These are phyloP conservation scores for Bacillus rossius DNA, from an alignment of 1,140 invertebrate genomes.

Conservation along the genomic window DNA sequence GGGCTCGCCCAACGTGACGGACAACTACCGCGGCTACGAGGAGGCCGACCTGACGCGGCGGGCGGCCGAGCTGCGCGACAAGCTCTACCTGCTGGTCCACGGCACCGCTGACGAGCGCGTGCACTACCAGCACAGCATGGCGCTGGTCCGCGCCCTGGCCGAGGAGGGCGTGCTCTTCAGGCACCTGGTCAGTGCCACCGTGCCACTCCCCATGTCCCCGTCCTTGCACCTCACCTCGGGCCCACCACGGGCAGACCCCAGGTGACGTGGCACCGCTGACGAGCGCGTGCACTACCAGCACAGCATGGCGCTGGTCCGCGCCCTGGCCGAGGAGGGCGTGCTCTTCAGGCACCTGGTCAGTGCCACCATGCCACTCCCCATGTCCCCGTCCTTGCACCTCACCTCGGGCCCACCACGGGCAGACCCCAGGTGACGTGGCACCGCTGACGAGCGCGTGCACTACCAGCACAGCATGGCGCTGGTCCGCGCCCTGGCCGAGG, in stretches of 20 bases:
- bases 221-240: too few relatives aligned
- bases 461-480: slow-evolving; percentile 77
- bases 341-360: too few relatives aligned
- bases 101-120: slow-evolving; percentile 74
- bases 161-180: slow-evolving; percentile 67
- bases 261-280: slow-evolving; percentile 76
- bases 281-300: slow-evolving; percentile 77
- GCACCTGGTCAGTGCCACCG: slow-evolving; percentile 56
- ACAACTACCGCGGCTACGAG: slow-evolving; percentile 63
- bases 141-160: slow-evolving; percentile 67
- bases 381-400: too few relatives aligned
- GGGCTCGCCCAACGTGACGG: slow-evolving; percentile 54
- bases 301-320: slow-evolving; percentile 70
- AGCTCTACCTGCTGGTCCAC: slow-evolving; percentile 60
- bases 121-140: slow-evolving; percentile 77
- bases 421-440: too few relatives aligned
- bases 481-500: slow-evolving; percentile 65
- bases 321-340: slow-evolving; percentile 58
- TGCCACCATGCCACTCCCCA: too few relatives aligned
- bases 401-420: too few relatives aligned
- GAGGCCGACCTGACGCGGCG: slow-evolving; percentile 64
- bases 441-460: slow-evolving; percentile 72
- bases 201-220: slow-evolving; percentile 33
- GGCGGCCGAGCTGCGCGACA: slow-evolving; percentile 54
- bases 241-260: too few relatives aligned